phyloP scores from a whole-genome alignment of 2,113 vertebrate genomes.

The Cyphomyrus discorhynchus region DNA sequence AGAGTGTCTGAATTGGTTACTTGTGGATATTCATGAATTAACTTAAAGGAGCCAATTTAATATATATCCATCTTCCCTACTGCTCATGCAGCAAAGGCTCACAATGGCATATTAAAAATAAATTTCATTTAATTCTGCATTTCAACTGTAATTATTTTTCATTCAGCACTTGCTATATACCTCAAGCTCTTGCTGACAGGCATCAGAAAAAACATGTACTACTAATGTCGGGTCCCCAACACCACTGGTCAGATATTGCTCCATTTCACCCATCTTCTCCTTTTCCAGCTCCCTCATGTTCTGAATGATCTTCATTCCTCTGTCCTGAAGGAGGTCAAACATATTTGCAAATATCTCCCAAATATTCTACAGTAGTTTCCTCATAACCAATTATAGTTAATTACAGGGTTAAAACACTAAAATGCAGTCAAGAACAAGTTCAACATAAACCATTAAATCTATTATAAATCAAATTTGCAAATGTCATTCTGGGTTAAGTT shows the following conservation, averaged over 20 bases:
- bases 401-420: too few species aligned
- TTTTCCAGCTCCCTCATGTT: slow-evolving; percentile 72
- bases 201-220: slow-evolving; percentile 63
- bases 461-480: not conserved
- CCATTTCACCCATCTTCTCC: slow-evolving; percentile 67
- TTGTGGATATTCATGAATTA: not conserved
- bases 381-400: too few species aligned
- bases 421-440: too few species aligned
- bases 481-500: not conserved
- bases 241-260: slow-evolving; percentile 61
- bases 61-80: not conserved
- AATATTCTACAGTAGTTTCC: not conserved
- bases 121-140: not conserved
- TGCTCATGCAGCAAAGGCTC: not conserved
- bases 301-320: slow-evolving; percentile 51
- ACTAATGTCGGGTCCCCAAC: slow-evolving; percentile 47
- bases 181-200: slow-evolving; percentile 65
- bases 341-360: too few species aligned
- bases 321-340: too few species aligned
- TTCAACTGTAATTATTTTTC: not conserved
- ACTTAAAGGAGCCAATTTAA: not conserved
- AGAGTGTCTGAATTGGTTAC: not conserved
- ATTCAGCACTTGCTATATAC: not conserved
- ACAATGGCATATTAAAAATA: not conserved
- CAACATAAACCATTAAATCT: too few species aligned